These are phyloP conservation scores for Gasterosteus aculeatus DNA, from an alignment of 2,113 vertebrate species.

Conservation along the genomic window DNA sequence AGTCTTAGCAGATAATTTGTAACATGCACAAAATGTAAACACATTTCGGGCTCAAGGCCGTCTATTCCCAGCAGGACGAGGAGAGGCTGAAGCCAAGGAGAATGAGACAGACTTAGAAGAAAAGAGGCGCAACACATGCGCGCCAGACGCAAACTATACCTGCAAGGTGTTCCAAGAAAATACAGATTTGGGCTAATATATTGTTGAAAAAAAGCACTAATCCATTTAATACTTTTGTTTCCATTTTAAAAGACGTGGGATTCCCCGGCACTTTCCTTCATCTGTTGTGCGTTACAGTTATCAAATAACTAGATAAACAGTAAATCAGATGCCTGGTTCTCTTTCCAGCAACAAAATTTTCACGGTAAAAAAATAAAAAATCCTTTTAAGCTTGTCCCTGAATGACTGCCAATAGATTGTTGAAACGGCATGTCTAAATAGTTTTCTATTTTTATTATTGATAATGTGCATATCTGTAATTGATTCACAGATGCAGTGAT, in stretches of 20 bases:
- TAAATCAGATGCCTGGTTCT: not conserved
- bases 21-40: slow-evolving; percentile 84
- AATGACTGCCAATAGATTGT: not conserved
- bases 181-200: slow-evolving; percentile 38
- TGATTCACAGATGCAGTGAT: not conserved
- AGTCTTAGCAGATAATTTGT: slow-evolving; percentile 83
- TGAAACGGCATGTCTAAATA: slow-evolving; percentile 3
- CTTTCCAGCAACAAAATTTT: slow-evolving; percentile 24
- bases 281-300: slow-evolving; percentile 40
- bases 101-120: slow-evolving; percentile 27
- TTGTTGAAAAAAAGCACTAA: slow-evolving; percentile 13
- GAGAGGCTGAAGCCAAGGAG: slow-evolving; percentile 49
- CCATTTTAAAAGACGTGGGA: slow-evolving; percentile 14
- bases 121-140: slow-evolving; percentile 38
- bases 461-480: not conserved
- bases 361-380: not conserved
- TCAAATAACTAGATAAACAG: not conserved
- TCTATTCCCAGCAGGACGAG: slow-evolving; percentile 65
- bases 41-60: slow-evolving; percentile 77
- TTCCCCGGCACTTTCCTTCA: slow-evolving; percentile 21
- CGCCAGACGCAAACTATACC: slow-evolving; percentile 30
- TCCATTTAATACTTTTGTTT: slow-evolving; percentile 19
- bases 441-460: slow-evolving; percentile 3
- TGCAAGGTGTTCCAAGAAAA: slow-evolving; percentile 30
- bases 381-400: slow-evolving; percentile 9